Evolutionary conservation across 2,888 invertebrate species (phyloP).

Genomic region (Cacoxenus indagator): DNA sequence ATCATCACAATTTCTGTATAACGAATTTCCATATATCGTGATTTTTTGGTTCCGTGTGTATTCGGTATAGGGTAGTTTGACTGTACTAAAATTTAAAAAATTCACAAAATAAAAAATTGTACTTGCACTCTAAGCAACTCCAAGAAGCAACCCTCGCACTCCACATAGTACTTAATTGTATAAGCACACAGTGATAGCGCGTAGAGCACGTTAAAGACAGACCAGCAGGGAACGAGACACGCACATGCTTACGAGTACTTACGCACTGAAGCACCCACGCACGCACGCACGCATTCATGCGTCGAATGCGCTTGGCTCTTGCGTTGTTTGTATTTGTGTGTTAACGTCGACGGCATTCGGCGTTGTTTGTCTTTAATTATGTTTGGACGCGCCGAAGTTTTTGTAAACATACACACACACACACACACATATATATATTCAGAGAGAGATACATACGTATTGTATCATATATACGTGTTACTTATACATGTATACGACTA

Average conservation of each 20-base stretch:
- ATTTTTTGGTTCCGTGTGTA: no score
- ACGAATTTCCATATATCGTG: no score
- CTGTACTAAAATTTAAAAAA: no score
- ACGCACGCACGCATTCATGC: constrained; percentile 15
- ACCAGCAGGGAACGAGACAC: background rate
- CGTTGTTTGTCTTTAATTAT: constrained; percentile 62
- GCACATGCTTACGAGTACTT: background rate
- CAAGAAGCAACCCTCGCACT: no score
- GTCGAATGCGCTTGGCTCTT: constrained; percentile 29
- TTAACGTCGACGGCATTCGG: constrained; percentile 19
- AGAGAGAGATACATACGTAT: background rate
- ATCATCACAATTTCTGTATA: no score
- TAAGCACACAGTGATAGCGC: constrained; percentile 3
- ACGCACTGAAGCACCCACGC: background rate
- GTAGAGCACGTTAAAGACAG: background rate
- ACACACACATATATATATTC: background rate
- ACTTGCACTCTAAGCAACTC: no score
- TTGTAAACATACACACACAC: constrained; percentile 35
- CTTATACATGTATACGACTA: constrained; percentile 29
- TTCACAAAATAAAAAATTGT: no score
- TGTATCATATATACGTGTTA: background rate
- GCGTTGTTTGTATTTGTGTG: constrained; percentile 51
- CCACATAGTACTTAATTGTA: background rate
- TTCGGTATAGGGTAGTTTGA: no score
- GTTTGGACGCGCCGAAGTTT: constrained; percentile 55